Evolutionary conservation across 2,797 vertebrate genomes (phyloP), one percentile per base, ranked within the genome.

Genomic region (Anolis apletophallus): DNA sequence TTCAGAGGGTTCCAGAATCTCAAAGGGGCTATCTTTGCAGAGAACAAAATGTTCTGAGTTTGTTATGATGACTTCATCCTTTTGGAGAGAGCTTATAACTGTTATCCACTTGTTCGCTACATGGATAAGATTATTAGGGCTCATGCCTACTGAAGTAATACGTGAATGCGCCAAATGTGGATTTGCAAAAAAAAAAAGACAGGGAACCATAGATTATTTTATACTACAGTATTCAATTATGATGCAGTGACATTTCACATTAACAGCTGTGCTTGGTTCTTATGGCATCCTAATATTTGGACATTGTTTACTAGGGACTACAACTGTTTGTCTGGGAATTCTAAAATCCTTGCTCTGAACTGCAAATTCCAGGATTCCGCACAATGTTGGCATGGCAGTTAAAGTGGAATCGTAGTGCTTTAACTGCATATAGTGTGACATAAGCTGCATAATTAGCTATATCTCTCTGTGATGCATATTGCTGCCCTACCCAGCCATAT

Each of bases 1-100:
- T 55, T 86, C 86, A 89, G 68, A 80, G 4, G 87, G 86, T 87
- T 91, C 89, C 90, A 92, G 59, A 90, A 91, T 90, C 88, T 93
- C 78, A 73, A 59, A 91, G 55, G 79, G 88, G 87, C 29, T 23
- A 87, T 19, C 50, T 40, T 0, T 57, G 40, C 12, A 64, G 29
- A 87, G 86, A 80, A 87, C 80, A 74, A 16, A 32, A 57, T 81
- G 85, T 93, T 85, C 88, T 40, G 0, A 16, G 87, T 87, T 61
- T 78, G 36, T 78, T 73, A 11, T 79, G 55, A 73, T 52, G 23
- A 64, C 17, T 72, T 12, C 26, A 52, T 72, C 61, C 68, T 86
- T 46, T 40, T 26, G 36, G 9, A 40, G 52, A 46, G 26, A 69
- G 23, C 14, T 14, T 61, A 52, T 13, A 40, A 7, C 26, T 82